Percentiles rank a stretch among this genome's conserved stretches.
These are phyloP conservation scores for Himalopsyche japonica DNA, from an alignment of 2,888 invertebrate genomes.

Conservation along the genomic window DNA sequence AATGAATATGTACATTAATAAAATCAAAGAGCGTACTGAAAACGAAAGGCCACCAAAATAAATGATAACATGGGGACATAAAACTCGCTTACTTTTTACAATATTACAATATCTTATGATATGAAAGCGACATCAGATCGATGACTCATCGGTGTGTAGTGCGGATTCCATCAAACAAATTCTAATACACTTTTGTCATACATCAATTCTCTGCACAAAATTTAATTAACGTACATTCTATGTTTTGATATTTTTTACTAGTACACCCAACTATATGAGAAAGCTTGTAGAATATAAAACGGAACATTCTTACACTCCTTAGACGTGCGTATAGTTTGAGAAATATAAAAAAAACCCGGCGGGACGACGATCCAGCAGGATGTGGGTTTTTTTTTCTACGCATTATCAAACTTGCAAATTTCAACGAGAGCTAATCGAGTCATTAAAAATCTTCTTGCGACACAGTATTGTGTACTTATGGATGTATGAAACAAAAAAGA, in stretches of 20 bases:
- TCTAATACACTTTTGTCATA: slow-evolving; percentile 1
- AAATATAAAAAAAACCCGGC: not conserved
- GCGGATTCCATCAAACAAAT: not conserved
- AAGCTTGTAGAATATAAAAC: slow-evolving; percentile 35
- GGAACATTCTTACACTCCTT: not conserved
- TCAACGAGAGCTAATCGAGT: slow-evolving; percentile 15
- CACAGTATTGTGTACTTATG: not conserved
- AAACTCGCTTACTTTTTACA: slow-evolving; percentile 25
- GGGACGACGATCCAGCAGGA: not conserved
- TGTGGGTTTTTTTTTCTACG: slow-evolving; percentile 1
- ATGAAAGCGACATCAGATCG: slow-evolving; percentile 37
- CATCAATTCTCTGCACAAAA: slow-evolving; percentile 14
- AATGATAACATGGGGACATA: not conserved
- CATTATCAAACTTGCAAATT: slow-evolving; percentile 28
- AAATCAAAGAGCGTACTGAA: not conserved
- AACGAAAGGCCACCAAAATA: slow-evolving; percentile 6
- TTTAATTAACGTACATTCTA: slow-evolving; percentile 20
- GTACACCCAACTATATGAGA: slow-evolving; percentile 36
- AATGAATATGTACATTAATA: not conserved
- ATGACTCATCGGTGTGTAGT: slow-evolving; percentile 8
- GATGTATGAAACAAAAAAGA: not conserved
- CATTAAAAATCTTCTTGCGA: not conserved
- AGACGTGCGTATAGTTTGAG: not conserved
- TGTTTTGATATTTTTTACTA: slow-evolving; percentile 28
- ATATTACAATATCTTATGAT: slow-evolving; percentile 33